Evolutionary conservation across 2,797 vertebrate species (phyloP).

Genomic region (Balearica regulorum): DNA sequence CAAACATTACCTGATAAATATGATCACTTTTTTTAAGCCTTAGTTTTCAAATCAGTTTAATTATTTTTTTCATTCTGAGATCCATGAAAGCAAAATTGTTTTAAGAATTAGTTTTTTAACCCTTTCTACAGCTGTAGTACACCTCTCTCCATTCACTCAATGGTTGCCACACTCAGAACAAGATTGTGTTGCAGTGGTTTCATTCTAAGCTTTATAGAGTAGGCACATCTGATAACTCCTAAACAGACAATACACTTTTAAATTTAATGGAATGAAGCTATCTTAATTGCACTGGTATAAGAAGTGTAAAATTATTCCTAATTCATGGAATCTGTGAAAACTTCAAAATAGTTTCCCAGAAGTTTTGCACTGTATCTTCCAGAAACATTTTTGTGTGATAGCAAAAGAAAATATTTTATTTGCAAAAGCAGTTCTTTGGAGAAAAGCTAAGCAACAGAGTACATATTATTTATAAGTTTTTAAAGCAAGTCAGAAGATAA

Average conservation of each 20-base stretch:
- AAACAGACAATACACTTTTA: not conserved
- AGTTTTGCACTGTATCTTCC: not conserved
- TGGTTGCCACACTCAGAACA: not conserved
- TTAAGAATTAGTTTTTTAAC: not conserved
- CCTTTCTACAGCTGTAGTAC: not conserved
- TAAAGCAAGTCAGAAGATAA: not conserved
- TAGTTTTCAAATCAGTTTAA: slow-evolving; percentile 17
- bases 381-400: not conserved
- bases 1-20: not conserved
- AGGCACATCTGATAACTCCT: not conserved
- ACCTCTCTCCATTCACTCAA: not conserved
- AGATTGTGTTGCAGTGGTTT: not conserved
- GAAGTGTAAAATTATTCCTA: not conserved
- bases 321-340: not conserved
- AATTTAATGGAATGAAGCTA: not conserved
- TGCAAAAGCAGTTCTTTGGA: slow-evolving; percentile 27
- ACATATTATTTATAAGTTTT: not conserved
- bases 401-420: slow-evolving; percentile 34
- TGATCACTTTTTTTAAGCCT: not conserved
- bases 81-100: not conserved
- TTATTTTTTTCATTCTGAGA: not conserved
- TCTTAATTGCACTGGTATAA: not conserved
- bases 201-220: not conserved
- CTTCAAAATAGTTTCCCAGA: not conserved
- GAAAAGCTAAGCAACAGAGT: not conserved